Percentiles rank a stretch among this genome's conserved stretches.
These are phyloP conservation scores for Neomicropteryx cornuta DNA, from an alignment of 1,140 invertebrate genomes.

Conservation along the genomic window DNA sequence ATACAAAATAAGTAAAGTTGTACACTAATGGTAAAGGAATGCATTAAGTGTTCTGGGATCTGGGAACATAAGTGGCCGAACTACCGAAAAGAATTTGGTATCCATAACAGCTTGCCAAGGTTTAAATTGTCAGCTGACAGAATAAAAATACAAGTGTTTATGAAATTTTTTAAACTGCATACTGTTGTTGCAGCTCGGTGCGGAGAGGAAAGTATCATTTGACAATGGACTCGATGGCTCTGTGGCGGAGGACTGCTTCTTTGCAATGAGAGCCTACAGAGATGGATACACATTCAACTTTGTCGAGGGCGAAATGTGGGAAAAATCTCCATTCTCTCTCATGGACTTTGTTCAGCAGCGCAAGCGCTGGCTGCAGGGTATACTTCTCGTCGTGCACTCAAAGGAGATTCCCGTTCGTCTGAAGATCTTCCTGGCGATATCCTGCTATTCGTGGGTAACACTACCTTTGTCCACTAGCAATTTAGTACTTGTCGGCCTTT, in stretches of 20 bases:
- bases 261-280: slow-evolving; percentile 85
- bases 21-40: no score
- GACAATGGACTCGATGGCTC: slow-evolving; percentile 93
- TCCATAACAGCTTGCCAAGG: no score
- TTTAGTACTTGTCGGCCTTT: slow-evolving; percentile 69
- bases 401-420: slow-evolving; percentile 69
- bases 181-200: slow-evolving; percentile 61
- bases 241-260: slow-evolving; percentile 95
- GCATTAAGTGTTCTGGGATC: no score
- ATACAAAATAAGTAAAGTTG: no score
- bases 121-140: no score
- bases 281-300: slow-evolving; percentile 85
- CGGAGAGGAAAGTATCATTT: slow-evolving; percentile 85
- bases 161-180: no score
- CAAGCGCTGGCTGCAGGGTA: slow-evolving; percentile 95
- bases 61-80: no score
- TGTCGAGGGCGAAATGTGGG: slow-evolving; percentile 95
- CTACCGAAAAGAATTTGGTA: no score
- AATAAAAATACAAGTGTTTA: no score
- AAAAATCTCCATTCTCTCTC: slow-evolving; percentile 91
- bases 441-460: slow-evolving; percentile 93
- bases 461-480: slow-evolving; percentile 88
- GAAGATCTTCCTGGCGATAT: slow-evolving; percentile 77
- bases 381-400: slow-evolving; percentile 87
- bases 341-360: slow-evolving; percentile 93